Conservation (phyloP, 2,888 invertebrate species). For the Drosophila ochracea region DNA sequence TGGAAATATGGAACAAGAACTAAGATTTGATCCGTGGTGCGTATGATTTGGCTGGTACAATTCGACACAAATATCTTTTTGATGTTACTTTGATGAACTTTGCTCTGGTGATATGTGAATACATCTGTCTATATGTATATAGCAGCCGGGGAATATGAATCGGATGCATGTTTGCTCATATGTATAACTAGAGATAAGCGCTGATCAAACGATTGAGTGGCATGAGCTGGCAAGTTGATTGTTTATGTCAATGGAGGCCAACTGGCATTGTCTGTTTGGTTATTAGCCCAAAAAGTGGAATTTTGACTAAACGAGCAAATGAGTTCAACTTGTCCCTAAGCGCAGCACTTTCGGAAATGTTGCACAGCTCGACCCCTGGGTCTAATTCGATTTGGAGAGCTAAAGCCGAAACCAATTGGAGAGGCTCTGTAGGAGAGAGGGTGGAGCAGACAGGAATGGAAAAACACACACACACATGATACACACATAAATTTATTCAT, state of each 20-base stretch:
- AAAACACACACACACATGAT: slow-evolving; percentile 26
- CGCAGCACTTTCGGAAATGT: slow-evolving; percentile 60
- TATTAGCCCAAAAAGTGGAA: slow-evolving; percentile 12
- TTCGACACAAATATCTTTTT: neutral
- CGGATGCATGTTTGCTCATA: neutral
- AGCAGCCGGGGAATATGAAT: neutral
- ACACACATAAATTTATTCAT: slow-evolving; percentile 71
- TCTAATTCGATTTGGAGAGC: slow-evolving; percentile 74
- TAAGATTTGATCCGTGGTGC: neutral
- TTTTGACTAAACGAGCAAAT: slow-evolving; percentile 38
- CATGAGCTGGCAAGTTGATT: neutral
- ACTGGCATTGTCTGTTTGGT: slow-evolving; percentile 1
- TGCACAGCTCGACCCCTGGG: slow-evolving; percentile 74
- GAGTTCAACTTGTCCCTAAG: slow-evolving; percentile 54
- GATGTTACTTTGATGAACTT: neutral
- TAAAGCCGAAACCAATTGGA: slow-evolving; percentile 49
- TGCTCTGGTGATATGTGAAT: neutral
- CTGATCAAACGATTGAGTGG: slow-evolving; percentile 16
- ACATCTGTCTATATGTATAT: neutral
- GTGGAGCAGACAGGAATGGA: slow-evolving; percentile 16
- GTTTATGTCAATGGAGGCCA: neutral
- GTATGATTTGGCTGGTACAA: neutral
- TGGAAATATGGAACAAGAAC: neutral
- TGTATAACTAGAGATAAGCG: neutral
- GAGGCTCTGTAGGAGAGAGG: neutral